These are phyloP conservation scores for Xenotilapia longispinis DNA, from an alignment of 2,113 vertebrate genomes.

Conservation along the genomic window DNA sequence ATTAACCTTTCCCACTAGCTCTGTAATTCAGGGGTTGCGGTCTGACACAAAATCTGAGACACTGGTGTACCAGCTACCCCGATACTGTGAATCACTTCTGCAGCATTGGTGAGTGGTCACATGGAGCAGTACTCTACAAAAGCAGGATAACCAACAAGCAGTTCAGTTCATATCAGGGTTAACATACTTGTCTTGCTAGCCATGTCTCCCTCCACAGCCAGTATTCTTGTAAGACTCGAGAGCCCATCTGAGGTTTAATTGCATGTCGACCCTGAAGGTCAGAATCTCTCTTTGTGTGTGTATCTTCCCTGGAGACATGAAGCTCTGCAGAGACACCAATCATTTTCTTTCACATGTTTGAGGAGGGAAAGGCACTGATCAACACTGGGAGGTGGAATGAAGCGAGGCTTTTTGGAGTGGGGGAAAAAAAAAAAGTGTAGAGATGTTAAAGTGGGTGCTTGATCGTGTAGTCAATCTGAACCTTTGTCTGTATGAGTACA, in stretches of 20 bases:
- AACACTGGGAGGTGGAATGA: background rate
- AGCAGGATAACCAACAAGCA: slow-evolving; percentile 30
- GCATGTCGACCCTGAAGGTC: slow-evolving; percentile 42
- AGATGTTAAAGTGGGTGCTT: background rate
- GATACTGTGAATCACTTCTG: background rate
- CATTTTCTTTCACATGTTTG: background rate
- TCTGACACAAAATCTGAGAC: background rate
- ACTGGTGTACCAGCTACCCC: background rate
- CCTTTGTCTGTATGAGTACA: background rate
- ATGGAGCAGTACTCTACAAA: background rate
- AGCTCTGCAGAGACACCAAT: background rate
- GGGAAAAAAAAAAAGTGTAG: background rate
- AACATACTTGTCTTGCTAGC: slow-evolving; percentile 11
- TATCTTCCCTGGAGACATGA: background rate
- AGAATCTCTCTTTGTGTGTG: background rate
- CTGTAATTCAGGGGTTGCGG: background rate
- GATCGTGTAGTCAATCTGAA: background rate
- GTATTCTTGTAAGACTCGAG: slow-evolving; percentile 8
- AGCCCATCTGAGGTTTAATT: slow-evolving; percentile 49
- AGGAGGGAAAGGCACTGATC: background rate
- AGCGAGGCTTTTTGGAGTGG: background rate
- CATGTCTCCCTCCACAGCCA: background rate
- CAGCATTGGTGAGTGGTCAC: background rate
- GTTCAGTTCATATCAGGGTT: slow-evolving; percentile 27
- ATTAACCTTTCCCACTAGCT: background rate